Conservation (phyloP, 2,797 vertebrate genomes). For the Helostoma temminkii region DNA sequence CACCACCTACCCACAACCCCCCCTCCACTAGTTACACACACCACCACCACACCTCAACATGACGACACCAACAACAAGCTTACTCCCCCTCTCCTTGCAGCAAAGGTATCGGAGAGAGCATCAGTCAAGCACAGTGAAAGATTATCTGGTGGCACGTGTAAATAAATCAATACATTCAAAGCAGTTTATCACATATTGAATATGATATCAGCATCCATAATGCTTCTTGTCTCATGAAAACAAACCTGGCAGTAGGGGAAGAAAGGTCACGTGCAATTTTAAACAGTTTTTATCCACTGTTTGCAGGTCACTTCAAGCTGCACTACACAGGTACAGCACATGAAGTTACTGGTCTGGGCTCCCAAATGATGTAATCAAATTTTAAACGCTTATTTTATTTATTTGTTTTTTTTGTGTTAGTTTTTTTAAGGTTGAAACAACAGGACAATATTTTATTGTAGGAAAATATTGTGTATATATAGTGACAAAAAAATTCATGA, state of each 20-base stretch:
- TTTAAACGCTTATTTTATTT: too few relatives aligned
- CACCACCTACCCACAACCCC: background rate
- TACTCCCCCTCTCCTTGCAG: conserved; percentile 39
- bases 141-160: conserved; percentile 77
- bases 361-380: too few relatives aligned
- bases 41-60: conserved; percentile 47
- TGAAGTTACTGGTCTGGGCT: too few relatives aligned
- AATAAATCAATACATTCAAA: conserved; percentile 87
- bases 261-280: conserved; percentile 57
- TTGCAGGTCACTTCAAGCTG: conserved; percentile 25
- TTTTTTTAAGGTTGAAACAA: too few relatives aligned
- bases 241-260: conserved; percentile 37
- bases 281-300: conserved; percentile 24
- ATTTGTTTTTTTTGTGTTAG: too few relatives aligned
- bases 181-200: conserved; percentile 81
- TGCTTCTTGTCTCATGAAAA: conserved; percentile 70
- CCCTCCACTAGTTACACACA: conserved; percentile 27
- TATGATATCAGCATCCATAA: conserved; percentile 85
- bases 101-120: conserved; percentile 74
- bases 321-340: background rate
- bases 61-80: conserved; percentile 46
- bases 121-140: conserved; percentile 71
- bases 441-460: too few relatives aligned
- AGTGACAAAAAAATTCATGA: background rate
- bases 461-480: background rate